Conservation (phyloP, 2,113 vertebrate genomes). For the Trichomycterus rosablanca region DNA sequence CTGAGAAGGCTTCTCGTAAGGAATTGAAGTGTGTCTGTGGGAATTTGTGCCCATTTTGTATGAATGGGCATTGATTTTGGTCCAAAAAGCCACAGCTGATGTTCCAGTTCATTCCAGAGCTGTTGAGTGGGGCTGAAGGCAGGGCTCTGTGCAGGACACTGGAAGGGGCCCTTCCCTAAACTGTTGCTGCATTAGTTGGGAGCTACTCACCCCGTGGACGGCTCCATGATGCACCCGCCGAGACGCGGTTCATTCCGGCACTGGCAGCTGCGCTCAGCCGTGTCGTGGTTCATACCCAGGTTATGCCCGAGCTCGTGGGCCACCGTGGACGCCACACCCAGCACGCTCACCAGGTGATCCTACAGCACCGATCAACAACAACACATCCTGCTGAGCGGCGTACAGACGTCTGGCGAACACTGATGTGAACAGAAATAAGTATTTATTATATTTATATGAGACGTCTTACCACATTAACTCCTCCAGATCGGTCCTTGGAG, state of each 20-base stretch:
- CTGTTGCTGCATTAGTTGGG: no score
- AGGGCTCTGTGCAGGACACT: no score
- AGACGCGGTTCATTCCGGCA: constrained; percentile 72
- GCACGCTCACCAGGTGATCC: constrained; percentile 82
- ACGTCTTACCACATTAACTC: constrained; percentile 81
- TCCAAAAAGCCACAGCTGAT: no score
- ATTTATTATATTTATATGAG: not conserved
- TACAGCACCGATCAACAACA: constrained; percentile 39
- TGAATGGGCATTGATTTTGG: no score
- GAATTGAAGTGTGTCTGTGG: no score
- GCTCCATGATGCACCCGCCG: constrained; percentile 91
- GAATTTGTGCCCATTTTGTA: no score
- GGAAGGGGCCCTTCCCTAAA: no score
- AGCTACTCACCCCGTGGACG: constrained; percentile 75
- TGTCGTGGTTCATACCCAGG: constrained; percentile 83
- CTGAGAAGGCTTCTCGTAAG: no score
- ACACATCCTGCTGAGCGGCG: not conserved
- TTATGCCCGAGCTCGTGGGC: constrained; percentile 93
- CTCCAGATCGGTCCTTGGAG: constrained; percentile 78
- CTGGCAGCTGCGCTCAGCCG: constrained; percentile 62
- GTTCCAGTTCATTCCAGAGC: no score
- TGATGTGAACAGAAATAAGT: no score
- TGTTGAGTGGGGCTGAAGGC: no score
- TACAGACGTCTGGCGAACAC: no score
- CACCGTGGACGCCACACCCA: constrained; percentile 83